These are phyloP conservation scores for Leiothrix lutea DNA, from an alignment of 2,113 vertebrate genomes.

Conservation along the genomic window DNA sequence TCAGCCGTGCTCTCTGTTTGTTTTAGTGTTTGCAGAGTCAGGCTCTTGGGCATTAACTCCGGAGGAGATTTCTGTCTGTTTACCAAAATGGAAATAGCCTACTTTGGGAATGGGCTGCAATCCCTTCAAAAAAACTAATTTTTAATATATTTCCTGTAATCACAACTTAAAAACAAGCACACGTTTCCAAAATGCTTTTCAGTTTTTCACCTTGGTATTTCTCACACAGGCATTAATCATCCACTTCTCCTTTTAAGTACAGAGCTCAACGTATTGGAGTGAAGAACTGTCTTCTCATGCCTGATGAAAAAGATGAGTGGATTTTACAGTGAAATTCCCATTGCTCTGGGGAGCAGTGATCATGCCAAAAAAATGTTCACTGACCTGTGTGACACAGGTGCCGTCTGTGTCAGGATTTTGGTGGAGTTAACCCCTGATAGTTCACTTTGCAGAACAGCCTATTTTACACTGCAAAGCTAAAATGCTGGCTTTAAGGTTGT, in stretches of 20 bases:
- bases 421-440: not conserved
- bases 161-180: not conserved
- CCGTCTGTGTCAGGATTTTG: not conserved
- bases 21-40: not conserved
- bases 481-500: not conserved
- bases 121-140: slow-evolving; percentile 8
- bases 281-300: not conserved
- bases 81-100: not conserved
- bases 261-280: not conserved
- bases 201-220: not conserved
- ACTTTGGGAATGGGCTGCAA: not conserved
- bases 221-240: slow-evolving; percentile 1
- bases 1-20: not conserved
- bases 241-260: not conserved
- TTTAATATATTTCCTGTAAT: slow-evolving; percentile 26
- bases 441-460: not conserved
- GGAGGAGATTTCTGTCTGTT: not conserved
- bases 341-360: not conserved
- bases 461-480: not conserved
- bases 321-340: not conserved
- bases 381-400: not conserved
- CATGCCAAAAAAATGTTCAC: not conserved
- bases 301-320: not conserved
- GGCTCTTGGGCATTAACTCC: not conserved
- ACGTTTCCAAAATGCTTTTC: not conserved